A percentile compares a stretch with the other conserved stretches of the same genome.
Conservation (phyloP, 35 echinoderm and acorn worm species). For the Heliocidaris erythrogramma region DNA sequence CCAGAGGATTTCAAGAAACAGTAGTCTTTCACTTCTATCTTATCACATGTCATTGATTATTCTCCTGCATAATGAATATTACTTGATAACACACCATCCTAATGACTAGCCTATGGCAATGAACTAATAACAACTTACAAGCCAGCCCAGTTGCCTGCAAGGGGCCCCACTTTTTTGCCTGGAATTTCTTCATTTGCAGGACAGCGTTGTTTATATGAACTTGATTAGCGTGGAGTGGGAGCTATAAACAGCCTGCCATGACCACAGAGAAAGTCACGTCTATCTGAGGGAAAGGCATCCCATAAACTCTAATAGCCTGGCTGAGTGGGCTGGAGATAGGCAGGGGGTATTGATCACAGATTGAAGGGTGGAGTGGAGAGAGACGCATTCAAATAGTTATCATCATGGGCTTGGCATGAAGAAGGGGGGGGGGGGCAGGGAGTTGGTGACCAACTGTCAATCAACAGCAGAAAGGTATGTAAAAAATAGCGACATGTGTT, state of each 20-base stretch:
- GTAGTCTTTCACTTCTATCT: background rate
- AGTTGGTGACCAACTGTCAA: background rate
- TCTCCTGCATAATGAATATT: background rate
- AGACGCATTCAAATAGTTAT: background rate
- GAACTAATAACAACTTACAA: background rate
- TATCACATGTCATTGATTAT: background rate
- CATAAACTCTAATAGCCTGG: slow-evolving; percentile 23
- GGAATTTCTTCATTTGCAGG: slow-evolving; percentile 8
- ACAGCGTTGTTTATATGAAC: slow-evolving; percentile 31
- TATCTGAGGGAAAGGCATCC: background rate
- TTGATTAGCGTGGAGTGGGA: slow-evolving; percentile 7
- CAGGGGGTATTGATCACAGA: background rate
- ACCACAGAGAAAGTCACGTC: background rate
- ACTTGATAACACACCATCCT: background rate
- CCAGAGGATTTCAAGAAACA: background rate
- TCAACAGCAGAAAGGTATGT: background rate
- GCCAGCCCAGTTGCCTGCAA: background rate
- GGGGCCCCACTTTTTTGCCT: background rate
- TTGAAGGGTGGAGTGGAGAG: background rate
- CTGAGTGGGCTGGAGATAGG: slow-evolving; percentile 4
- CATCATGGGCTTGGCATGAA: background rate
- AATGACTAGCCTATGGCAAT: background rate
- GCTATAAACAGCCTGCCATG: slow-evolving; percentile 33
- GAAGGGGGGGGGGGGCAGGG: background rate
- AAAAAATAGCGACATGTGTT: background rate